These are phyloP conservation scores for Perizoma flavofasciatum DNA, from an alignment of 2,888 invertebrate genomes.

Conservation along the genomic window DNA sequence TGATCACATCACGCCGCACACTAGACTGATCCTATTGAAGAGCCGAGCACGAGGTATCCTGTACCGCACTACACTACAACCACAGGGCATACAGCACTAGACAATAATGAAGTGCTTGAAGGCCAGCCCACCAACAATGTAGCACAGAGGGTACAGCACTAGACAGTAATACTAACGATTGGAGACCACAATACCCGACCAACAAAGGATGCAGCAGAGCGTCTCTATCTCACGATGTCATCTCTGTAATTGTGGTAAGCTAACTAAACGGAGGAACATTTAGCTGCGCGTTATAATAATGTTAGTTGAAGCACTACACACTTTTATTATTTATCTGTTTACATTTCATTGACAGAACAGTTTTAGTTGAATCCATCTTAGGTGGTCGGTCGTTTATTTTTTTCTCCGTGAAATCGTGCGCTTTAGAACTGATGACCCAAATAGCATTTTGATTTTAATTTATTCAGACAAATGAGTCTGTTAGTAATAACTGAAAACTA, in stretches of 20 bases:
- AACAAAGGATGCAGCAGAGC: conserved; percentile 22
- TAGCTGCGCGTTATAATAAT: neutral
- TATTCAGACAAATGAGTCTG: too few relatives aligned
- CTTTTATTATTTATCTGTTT: too few relatives aligned
- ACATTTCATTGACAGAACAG: too few relatives aligned
- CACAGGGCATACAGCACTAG: neutral
- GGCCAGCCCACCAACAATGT: neutral
- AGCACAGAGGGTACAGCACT: neutral
- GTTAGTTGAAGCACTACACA: neutral
- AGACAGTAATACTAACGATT: conserved; percentile 5
- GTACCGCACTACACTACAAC: too few relatives aligned
- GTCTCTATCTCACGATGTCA: conserved; percentile 21
- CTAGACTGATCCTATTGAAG: conserved; percentile 1
- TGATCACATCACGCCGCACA: conserved; percentile 8
- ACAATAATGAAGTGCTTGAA: neutral
- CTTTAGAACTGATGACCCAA: too few relatives aligned
- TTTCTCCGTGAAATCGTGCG: too few relatives aligned
- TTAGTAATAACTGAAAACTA: too few relatives aligned
- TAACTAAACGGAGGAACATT: conserved; percentile 1
- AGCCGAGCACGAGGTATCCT: neutral
- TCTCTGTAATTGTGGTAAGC: conserved; percentile 5
- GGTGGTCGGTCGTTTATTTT: too few relatives aligned
- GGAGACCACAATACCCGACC: conserved; percentile 13
- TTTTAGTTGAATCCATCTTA: too few relatives aligned
- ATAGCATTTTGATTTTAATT: too few relatives aligned